phyloP scores from a whole-genome alignment of 2,113 vertebrate genomes.

The Coturnix japonica region DNA sequence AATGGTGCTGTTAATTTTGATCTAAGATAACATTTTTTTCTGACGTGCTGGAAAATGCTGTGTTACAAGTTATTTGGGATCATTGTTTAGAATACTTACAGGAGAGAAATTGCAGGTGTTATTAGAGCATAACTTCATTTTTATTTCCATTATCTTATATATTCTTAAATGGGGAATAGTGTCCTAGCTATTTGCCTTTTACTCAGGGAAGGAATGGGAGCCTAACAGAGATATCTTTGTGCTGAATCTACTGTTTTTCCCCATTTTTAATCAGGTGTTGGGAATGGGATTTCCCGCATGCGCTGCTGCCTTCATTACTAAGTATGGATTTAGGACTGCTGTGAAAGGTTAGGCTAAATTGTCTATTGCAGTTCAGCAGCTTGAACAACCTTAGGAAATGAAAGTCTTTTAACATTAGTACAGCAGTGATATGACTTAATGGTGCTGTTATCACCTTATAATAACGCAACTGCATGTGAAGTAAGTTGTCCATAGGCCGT shows the following conservation, averaged over 20 bases:
- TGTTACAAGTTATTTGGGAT: not conserved
- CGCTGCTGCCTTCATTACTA: slow-evolving; percentile 48
- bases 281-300: slow-evolving; percentile 4
- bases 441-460: slow-evolving; percentile 58
- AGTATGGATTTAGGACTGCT: slow-evolving; percentile 66
- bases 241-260: not conserved
- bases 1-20: not conserved
- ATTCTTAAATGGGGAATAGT: not conserved
- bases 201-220: not conserved
- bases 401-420: slow-evolving; percentile 48
- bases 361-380: slow-evolving; percentile 31
- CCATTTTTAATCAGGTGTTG: not conserved
- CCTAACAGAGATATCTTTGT: not conserved
- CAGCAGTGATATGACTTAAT: slow-evolving; percentile 22
- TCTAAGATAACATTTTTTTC: not conserved
- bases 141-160: not conserved
- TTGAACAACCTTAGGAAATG: slow-evolving; percentile 43
- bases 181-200: not conserved
- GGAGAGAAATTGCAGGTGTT: not conserved
- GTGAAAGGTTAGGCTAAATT: slow-evolving; percentile 60
- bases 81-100: not conserved
- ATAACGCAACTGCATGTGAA: slow-evolving; percentile 44
- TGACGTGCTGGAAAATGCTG: not conserved
- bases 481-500: slow-evolving; percentile 36
- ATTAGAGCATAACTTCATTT: not conserved